Evolutionary conservation across 2,888 invertebrate species (phyloP).

Genomic region (Chouioia cunea): DNA sequence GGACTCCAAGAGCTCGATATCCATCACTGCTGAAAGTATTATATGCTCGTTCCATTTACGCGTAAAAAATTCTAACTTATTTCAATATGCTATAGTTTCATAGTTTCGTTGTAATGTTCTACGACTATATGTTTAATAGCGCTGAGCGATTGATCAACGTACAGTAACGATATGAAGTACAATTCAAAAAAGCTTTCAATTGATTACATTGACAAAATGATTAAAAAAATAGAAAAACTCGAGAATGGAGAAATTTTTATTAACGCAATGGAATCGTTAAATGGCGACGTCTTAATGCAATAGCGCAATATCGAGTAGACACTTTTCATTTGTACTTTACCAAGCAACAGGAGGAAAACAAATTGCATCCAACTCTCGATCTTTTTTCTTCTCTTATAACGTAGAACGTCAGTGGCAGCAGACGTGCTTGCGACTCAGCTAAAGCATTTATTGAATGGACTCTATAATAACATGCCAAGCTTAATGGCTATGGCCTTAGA

Average conservation of each 20-base stretch:
- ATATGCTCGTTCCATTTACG: too few species aligned
- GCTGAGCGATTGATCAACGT: too few species aligned
- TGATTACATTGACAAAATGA: background rate
- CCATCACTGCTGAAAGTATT: too few species aligned
- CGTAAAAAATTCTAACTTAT: too few species aligned
- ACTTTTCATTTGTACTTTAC: background rate
- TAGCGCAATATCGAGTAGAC: background rate
- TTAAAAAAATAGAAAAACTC: background rate
- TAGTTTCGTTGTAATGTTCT: too few species aligned
- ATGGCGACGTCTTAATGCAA: conserved; percentile 6
- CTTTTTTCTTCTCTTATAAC: too few species aligned
- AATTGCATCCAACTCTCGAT: too few species aligned
- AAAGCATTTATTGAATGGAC: conserved; percentile 6
- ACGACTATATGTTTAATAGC: too few species aligned
- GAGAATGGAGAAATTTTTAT: conserved; percentile 2
- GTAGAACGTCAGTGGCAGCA: too few species aligned
- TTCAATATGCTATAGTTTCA: too few species aligned
- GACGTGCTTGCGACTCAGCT: too few species aligned
- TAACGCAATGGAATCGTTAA: background rate
- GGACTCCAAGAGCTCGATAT: too few species aligned
- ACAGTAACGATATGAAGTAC: background rate
- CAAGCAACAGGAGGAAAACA: background rate
- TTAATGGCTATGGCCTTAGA: conserved; percentile 41
- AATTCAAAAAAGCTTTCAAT: background rate
- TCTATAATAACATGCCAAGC: conserved; percentile 16